Conservation (phyloP, 1,140 invertebrate genomes). For the Zaprionus lachaisei region DNA sequence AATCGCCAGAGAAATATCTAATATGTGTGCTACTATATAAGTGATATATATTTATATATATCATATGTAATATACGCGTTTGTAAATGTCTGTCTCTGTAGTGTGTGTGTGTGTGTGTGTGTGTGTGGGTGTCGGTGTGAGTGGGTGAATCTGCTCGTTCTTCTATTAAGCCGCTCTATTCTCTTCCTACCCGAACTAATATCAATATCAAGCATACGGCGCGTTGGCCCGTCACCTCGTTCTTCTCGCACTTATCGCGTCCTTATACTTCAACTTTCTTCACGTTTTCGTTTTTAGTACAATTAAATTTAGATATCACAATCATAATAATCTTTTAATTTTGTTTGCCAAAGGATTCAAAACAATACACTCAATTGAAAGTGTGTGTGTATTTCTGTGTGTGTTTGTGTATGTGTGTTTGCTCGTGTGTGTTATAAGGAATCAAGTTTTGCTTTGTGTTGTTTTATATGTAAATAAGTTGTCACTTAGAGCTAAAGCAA, state of each 20-base stretch:
- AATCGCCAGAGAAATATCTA: constrained; percentile 36
- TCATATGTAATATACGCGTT: constrained; percentile 7
- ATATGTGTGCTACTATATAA: constrained; percentile 35
- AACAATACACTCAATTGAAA: constrained; percentile 18
- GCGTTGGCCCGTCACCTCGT: constrained; percentile 19
- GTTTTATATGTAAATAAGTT: constrained; percentile 4
- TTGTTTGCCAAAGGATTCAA: constrained; percentile 49
- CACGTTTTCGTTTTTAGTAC: constrained; percentile 41
- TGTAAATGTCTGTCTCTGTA: neutral
- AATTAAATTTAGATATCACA: constrained; percentile 83
- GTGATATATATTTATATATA: constrained; percentile 12
- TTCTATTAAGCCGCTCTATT: neutral
- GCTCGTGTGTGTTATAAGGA: neutral
- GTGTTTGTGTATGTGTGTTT: constrained; percentile 14
- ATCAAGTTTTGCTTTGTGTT: constrained; percentile 21
- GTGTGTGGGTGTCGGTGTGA: constrained; percentile 5
- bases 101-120: constrained; percentile 7
- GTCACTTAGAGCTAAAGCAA: constrained; percentile 1
- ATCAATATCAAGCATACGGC: constrained; percentile 60
- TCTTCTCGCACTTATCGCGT: neutral
- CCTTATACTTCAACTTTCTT: constrained; percentile 22
- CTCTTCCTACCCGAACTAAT: constrained; percentile 42
- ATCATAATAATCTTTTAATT: constrained; percentile 76
- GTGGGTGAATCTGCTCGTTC: constrained; percentile 25
- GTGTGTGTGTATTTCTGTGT: constrained; percentile 22